These are phyloP conservation scores for Elephas maximus DNA, from an alignment of 2,113 vertebrate genomes.

Conservation along the genomic window DNA sequence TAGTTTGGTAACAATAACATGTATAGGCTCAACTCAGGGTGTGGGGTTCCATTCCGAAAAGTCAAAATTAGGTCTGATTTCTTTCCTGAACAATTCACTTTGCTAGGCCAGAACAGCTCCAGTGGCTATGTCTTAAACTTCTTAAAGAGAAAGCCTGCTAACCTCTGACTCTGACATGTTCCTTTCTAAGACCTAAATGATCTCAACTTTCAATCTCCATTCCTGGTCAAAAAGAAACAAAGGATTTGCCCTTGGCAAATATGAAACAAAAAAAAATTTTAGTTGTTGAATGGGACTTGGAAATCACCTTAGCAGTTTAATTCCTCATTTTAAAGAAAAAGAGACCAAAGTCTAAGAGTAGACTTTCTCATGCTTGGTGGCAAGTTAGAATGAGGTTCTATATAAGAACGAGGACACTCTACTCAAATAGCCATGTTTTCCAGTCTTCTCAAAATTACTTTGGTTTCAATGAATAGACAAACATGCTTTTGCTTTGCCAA, in stretches of 20 bases:
- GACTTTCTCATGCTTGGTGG: not conserved
- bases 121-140: not conserved
- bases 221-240: constrained; percentile 33
- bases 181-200: not conserved
- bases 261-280: constrained; percentile 27
- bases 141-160: not conserved
- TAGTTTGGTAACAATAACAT: not conserved
- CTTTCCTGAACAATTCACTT: constrained; percentile 16
- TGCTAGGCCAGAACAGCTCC: not conserved
- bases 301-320: not conserved
- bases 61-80: not conserved
- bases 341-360: not conserved
- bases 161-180: not conserved
- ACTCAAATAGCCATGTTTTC: not conserved
- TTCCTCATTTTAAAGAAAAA: constrained; percentile 38
- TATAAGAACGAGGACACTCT: not conserved
- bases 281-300: not conserved
- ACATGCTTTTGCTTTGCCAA: not conserved
- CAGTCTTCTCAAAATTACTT: not conserved
- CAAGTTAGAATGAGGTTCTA: not conserved
- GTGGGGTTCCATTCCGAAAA: not conserved
- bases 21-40: not conserved
- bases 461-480: not conserved
- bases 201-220: constrained; percentile 32
- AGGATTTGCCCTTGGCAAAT: constrained; percentile 45